These are phyloP conservation scores for Zoroaster sp. DNA, from an alignment of 53 echinoderm and acorn worm genomes.

Conservation along the genomic window DNA sequence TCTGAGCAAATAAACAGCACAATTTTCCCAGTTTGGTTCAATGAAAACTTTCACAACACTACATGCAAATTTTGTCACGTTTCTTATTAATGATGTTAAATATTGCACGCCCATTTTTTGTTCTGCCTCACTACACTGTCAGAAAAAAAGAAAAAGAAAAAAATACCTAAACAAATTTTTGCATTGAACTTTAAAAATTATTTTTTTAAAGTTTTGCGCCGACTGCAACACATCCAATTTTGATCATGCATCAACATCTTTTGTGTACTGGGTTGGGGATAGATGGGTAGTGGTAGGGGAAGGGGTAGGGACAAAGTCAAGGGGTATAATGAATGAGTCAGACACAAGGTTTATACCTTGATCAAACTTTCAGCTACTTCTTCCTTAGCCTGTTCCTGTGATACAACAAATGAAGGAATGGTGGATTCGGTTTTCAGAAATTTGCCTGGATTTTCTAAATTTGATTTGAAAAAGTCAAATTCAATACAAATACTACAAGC, in stretches of 20 bases:
- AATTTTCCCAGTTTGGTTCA: too few species aligned
- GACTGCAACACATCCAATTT: not conserved
- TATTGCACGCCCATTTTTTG: too few species aligned
- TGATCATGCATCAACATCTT: not conserved
- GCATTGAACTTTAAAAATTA: too few species aligned
- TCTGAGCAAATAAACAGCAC: too few species aligned
- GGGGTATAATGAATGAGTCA: not conserved
- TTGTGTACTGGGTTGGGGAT: not conserved
- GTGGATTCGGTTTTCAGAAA: not conserved
- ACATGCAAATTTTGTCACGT: too few species aligned
- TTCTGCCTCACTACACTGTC: too few species aligned
- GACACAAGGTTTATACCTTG: slow-evolving; percentile 56
- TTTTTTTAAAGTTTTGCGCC: too few species aligned
- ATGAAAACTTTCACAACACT: too few species aligned
- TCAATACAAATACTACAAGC: not conserved
- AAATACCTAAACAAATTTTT: not conserved
- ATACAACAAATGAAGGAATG: slow-evolving; percentile 19
- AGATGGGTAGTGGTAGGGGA: not conserved
- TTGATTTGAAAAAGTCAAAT: not conserved
- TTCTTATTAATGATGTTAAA: too few species aligned
- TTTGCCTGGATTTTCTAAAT: not conserved
- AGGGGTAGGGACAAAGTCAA: not conserved
- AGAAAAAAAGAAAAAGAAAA: not conserved
- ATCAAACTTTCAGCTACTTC: slow-evolving; percentile 70
- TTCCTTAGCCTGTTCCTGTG: slow-evolving; percentile 79